Base-by-base conservation (phyloP, 2,888 invertebrate genomes). In the Cylindroiulus punctatus region DNA sequence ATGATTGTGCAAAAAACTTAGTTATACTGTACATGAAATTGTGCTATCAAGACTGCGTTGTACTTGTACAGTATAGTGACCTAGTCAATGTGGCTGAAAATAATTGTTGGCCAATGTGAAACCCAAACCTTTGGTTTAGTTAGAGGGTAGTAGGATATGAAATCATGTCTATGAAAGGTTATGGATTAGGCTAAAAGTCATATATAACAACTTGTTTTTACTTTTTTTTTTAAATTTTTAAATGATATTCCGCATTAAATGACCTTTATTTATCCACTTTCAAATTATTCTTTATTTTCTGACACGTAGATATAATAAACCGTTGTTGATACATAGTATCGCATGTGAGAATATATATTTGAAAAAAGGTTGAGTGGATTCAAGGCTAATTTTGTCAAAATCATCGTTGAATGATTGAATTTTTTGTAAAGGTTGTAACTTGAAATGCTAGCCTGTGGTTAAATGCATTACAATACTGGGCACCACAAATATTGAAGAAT, bases 1-100 rank as follows among this genome's bases (percentile, higher is more conserved):
- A 76, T 76, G 76, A 76, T 76, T 30, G 26, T 76, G 76, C 76
- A 76, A 76, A 30, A 52, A 76, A 44, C 44, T 30, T 30, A 76
- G 76, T 10, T 76, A 76, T 76, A 30, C 2, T 2, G 36, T n/a
- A n/a, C 76, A 76, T 76, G 17, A 17, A 32, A 65, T 76, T 76
- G 12, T 76, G 32, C 12, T 30, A 30, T 4, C 30, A 30, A 4
- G 17, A 30, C 76, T 76, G 57, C 22, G 26, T 76, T 30, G n/a
- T n/a, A n/a, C n/a, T n/a, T n/a, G n/a, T n/a, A n/a, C n/a, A n/a
- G n/a, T n/a, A 30, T 26, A 76, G 30, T 30, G 30, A 76, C 76
- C 76, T 76, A 76, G 30, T 17, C 76, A 30, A 76, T 30, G 76
- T 76, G 26, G 0, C 30, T 30, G 76, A 30, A 76, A 30, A 76